Evolutionary conservation across 2,113 vertebrate species (phyloP), one percentile per base, ranked within the genome.

Genomic region (Rhea americana): DNA sequence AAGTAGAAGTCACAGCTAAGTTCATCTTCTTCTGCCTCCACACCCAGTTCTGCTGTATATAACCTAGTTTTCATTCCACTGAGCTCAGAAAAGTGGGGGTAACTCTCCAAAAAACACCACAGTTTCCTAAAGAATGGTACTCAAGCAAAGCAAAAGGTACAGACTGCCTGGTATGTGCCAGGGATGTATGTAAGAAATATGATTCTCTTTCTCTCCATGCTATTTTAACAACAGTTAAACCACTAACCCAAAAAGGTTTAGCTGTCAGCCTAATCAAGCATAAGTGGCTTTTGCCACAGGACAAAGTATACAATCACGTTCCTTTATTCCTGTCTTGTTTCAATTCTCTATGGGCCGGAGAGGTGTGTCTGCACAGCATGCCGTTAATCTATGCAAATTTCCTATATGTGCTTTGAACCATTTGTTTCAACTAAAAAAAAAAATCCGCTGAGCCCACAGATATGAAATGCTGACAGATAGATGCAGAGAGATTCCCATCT

Each of bases 351-450:
- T 0, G 3, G 39, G 37, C 43, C 82, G 81, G 75, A 45, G 70
- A 16, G 63, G 39, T 87, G 63, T 10, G 2, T 1, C 47, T 56
- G 56, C 26, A 39, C 14, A 0, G 59, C 59, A 22, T 1, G 7
- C 53, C 72, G 12, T 35, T 74, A 70, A 43, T 82, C 88, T 94
- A 70, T 89, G 90, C 92, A 91, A 63, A 89, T 85, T 82, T 71
- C 50, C 67, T 74, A 0, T 3, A 48, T 51, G 51, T 32, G 48
- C 68, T 94, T 73, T n/a, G 30, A 93, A 71, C 65, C 58, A 18
- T 18, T 87, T 85, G 45, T 86, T 93, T 92, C 2, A 8, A 25
- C 16, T 55, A 5, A 58, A 24, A 58, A 80, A 35, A 48, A 13
- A 32, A 48, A 74, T 70, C 91, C 61, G 32, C 89, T 32, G 73